Conservation (phyloP, 1,140 invertebrate species). For the Drosophila melanogaster region Release_6_plus_ISO1_MT NT_037436.4:10166001-10166500, state of each 20-base stretch:
- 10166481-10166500: constrained; percentile 39
- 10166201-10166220: constrained; percentile 32
- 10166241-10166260: constrained; percentile 46
- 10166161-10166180: constrained; percentile 58
- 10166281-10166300: constrained; percentile 60
- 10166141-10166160: constrained; percentile 42
- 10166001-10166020: constrained; percentile 66
- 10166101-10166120: constrained; percentile 16
- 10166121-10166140: constrained; percentile 49
- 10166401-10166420: constrained; percentile 53
- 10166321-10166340: constrained; percentile 62
- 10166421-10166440: constrained; percentile 43
- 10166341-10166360: constrained; percentile 16
- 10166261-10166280: constrained; percentile 12
- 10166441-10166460: constrained; percentile 35
- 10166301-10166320: constrained; percentile 64
- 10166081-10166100: constrained; percentile 5
- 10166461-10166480: constrained; percentile 59
- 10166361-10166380: neutral
- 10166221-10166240: constrained; percentile 68
- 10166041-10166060: constrained; percentile 16
- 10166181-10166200: constrained; percentile 37
- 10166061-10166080: constrained; percentile 16
- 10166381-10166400: constrained; percentile 10
- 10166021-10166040: constrained; percentile 1